phyloP scores from a whole-genome alignment of 53 echinoderm and acorn worm species.

The Astropecten irregularis region DNA sequence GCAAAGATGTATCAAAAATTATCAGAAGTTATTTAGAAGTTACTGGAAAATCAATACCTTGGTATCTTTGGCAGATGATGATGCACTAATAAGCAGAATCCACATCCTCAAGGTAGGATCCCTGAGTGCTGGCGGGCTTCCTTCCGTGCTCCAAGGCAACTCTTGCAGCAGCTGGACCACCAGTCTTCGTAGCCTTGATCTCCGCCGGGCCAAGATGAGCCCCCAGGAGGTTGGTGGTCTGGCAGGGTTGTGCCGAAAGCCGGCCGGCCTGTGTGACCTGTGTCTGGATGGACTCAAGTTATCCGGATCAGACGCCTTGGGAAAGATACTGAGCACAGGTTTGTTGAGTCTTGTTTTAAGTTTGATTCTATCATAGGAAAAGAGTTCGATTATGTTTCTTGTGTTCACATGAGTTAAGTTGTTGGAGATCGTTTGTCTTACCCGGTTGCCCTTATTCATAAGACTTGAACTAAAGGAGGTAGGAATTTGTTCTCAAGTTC shows the following conservation, averaged over 20 bases:
- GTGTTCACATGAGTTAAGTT: no score
- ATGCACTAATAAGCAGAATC: no score
- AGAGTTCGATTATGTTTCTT: no score
- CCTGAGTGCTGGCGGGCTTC: not conserved
- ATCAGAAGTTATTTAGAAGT: no score
- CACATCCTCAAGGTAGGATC: not conserved
- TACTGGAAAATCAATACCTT: no score
- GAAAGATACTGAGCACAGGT: constrained; percentile 49
- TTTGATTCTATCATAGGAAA: no score
- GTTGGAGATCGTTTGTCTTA: no score
- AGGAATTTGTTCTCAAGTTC: no score
- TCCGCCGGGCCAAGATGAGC: constrained; percentile 55
- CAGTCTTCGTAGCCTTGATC: constrained; percentile 36
- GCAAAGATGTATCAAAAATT: no score
- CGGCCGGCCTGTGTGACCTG: constrained; percentile 52
- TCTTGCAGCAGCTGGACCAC: constrained; percentile 9
- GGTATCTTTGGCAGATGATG: no score
- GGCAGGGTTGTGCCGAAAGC: not conserved
- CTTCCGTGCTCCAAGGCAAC: not conserved
- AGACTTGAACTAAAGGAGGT: no score
- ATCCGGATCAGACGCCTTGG: constrained; percentile 59
- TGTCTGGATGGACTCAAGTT: constrained; percentile 68
- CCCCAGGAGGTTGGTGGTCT: constrained; percentile 43
- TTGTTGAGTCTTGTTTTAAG: not conserved
- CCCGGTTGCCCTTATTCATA: no score